These are phyloP conservation scores for Diprion similis DNA, from an alignment of 1,140 invertebrate species.

Conservation along the genomic window DNA sequence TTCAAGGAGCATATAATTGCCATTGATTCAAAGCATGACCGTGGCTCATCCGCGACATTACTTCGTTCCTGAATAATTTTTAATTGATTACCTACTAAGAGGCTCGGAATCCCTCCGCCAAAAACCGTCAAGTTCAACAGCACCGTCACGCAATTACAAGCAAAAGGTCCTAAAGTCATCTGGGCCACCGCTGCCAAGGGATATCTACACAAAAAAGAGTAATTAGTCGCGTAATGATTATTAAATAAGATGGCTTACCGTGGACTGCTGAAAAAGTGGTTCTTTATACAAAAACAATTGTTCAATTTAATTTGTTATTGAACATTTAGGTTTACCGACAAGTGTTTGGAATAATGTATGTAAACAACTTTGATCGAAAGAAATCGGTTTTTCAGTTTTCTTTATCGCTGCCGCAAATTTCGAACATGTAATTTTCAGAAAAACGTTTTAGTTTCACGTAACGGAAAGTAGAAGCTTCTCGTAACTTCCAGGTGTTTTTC, in stretches of 20 bases:
- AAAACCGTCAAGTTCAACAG: constrained; percentile 77
- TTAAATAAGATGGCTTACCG: not conserved
- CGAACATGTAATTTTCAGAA: no score
- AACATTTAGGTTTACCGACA: no score
- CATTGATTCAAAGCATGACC: constrained; percentile 5
- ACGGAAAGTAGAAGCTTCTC: no score
- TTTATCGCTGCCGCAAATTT: no score
- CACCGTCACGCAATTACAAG: constrained; percentile 68
- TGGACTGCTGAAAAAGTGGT: constrained; percentile 8
- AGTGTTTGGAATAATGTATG: no score
- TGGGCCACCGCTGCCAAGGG: constrained; percentile 81
- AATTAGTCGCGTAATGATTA: not conserved
- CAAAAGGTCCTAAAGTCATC: constrained; percentile 68
- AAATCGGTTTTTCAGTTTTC: no score
- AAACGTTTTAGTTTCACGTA: no score
- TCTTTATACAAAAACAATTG: no score
- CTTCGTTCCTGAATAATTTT: not conserved
- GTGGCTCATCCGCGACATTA: not conserved
- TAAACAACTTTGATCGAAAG: no score
- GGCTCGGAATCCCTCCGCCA: constrained; percentile 76
- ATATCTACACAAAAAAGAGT: constrained; percentile 61
- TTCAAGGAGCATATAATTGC: constrained; percentile 13
- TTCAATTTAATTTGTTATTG: no score
- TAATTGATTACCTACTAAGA: constrained; percentile 72
- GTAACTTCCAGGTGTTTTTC: no score